phyloP scores from a whole-genome alignment of 2,113 vertebrate species.

The Callorhinus ursinus region DNA sequence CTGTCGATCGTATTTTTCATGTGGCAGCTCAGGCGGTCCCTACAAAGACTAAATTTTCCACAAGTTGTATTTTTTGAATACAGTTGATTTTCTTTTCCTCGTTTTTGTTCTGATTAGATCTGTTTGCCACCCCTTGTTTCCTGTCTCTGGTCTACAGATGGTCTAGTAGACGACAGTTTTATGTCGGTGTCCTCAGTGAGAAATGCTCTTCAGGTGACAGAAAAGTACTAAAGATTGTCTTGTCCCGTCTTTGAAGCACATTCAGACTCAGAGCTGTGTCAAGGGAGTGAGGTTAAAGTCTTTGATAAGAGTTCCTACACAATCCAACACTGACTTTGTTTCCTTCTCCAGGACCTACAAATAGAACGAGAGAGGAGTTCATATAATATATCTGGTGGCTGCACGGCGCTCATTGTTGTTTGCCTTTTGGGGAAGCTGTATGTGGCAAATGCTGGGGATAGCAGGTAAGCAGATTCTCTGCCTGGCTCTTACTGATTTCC shows the following conservation, averaged over 20 bases:
- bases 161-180: neutral
- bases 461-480: conserved; percentile 89
- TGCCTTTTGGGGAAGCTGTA: conserved; percentile 96
- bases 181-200: neutral
- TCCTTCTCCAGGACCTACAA: conserved; percentile 90
- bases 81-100: neutral
- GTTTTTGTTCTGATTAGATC: neutral
- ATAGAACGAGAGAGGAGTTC: conserved; percentile 93
- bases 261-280: neutral
- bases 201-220: neutral
- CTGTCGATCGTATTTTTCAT: neutral
- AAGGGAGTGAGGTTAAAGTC: neutral
- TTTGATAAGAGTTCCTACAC: neutral
- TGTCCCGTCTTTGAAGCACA: neutral
- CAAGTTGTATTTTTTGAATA: neutral
- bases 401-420: conserved; percentile 94
- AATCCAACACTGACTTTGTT: neutral
- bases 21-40: neutral
- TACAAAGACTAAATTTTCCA: neutral
- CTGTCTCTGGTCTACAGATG: neutral
- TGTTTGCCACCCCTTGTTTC: neutral
- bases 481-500: neutral
- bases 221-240: neutral
- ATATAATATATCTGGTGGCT: conserved; percentile 94
- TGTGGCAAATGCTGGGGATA: conserved; percentile 96